Base-by-base conservation (phyloP, 2,113 vertebrate genomes). In the Thamnaconus septentrionalis region DNA sequence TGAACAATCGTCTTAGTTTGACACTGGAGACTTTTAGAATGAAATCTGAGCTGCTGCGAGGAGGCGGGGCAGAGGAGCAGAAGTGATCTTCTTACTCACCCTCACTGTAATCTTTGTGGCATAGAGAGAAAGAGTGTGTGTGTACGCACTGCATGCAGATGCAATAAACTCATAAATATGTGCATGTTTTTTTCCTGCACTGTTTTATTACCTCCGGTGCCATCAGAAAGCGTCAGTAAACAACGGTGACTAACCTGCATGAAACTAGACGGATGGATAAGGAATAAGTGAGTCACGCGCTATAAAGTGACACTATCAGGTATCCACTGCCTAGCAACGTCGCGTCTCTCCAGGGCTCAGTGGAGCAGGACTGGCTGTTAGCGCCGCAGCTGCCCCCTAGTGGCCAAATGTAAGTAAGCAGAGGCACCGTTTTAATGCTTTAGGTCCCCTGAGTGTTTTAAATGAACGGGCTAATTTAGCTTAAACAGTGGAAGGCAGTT, bases 251-350 rank as follows among this genome's bases (percentile, higher is more conserved):
- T 59, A 41, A 78, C 50, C 47, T 58, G 12, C 31, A 44, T 63
- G 41, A 79, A 62, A 73, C n/a, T 10, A 46, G 53, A 9, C 51
- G 39, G n/a, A 66, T 31, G 51, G 41, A 51, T 12, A 43, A 62
- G 73, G 75, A 71, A 66, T 69, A 60, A 47, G 44, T 69, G 69
- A 85, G 56, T 73, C 69, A 75, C 55, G n/a, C 50, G 9, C 53
- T 55, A 55, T 66, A 55, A 73, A 53, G 55, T 62, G 52, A 66
- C 56, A 61, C 49, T 31, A 44, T 80, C 58, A 69, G 49, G 49
- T 66, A 31, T 31, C 53, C 57, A 54, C 60, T 73, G 65, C 67
- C 56, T 60, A 62, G 67, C 74, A 84, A 70, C 69, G 61, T 66
- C 51, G 75, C 43, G 61, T 69, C 76, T 73, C 54, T 56, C 73